These are phyloP conservation scores for Stomatorhinus walkeri DNA, from an alignment of 2,797 vertebrate genomes.

Conservation along the genomic window DNA sequence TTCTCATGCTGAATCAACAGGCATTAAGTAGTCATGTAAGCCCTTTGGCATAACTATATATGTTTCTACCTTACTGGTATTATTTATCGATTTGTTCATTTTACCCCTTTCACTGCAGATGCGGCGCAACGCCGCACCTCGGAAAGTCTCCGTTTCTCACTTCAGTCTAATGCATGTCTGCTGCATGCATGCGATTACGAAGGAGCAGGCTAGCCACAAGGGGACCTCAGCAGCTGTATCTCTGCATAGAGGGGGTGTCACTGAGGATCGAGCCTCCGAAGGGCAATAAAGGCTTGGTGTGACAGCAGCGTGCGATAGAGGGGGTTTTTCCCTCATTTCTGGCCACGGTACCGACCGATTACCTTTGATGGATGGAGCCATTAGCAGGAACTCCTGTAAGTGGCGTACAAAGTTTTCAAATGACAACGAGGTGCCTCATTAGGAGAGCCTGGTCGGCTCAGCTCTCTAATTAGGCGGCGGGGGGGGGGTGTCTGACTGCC, in stretches of 20 bases:
- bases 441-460: conserved; percentile 62
- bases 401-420: conserved; percentile 65
- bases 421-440: conserved; percentile 75
- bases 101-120: not conserved
- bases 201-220: not conserved
- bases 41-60: not conserved
- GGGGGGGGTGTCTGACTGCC: conserved; percentile 55
- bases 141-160: not conserved
- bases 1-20: not conserved
- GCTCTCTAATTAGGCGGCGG: conserved; percentile 66
- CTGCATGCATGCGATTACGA: not conserved
- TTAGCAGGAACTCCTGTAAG: conserved; percentile 72
- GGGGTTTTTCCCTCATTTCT: not conserved
- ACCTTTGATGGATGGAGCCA: conserved; percentile 65
- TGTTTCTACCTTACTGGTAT: not conserved
- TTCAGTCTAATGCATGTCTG: not conserved
- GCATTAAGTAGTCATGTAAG: not conserved
- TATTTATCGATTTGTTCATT: not conserved
- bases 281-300: not conserved
- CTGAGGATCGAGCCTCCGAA: not conserved
- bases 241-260: not conserved
- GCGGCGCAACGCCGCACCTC: not conserved
- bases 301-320: not conserved
- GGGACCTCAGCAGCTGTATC: not conserved
- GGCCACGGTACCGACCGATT: conserved; percentile 5